phyloP scores from a whole-genome alignment of 2,113 vertebrate species.

The Thunnus thynnus region DNA sequence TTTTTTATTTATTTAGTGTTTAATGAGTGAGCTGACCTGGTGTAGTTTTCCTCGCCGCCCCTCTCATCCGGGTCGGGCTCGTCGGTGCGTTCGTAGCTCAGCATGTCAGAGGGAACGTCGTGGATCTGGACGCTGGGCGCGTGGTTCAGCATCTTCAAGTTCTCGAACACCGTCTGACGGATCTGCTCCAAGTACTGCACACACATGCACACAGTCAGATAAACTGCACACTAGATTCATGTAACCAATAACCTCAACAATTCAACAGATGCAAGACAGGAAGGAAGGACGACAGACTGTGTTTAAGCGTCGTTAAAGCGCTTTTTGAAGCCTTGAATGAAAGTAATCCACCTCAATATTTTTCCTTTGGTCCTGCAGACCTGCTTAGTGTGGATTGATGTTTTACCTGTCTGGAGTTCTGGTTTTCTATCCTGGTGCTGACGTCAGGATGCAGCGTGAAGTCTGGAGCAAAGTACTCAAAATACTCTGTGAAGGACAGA shows the following conservation, averaged over 20 bases:
- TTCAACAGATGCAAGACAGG: neutral
- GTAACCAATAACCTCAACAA: neutral
- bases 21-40: conserved; percentile 79
- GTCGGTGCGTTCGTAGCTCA: conserved; percentile 95
- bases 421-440: conserved; percentile 98
- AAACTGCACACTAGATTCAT: neutral
- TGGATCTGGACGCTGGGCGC: conserved; percentile 99
- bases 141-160: conserved; percentile 98
- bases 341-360: too few species aligned
- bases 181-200: conserved; percentile 97
- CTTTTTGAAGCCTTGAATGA: too few species aligned
- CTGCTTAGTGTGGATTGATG: neutral
- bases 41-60: conserved; percentile 95
- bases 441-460: conserved; percentile 99
- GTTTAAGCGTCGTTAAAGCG: too few species aligned
- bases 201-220: neutral
- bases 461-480: conserved; percentile 98
- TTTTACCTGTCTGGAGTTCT: conserved; percentile 96
- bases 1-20: neutral
- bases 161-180: conserved; percentile 97
- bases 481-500: conserved; percentile 89
- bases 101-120: conserved; percentile 94
- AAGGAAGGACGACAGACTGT: neutral
- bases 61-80: conserved; percentile 95
- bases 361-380: neutral